Conservation (phyloP, 2,888 invertebrate genomes). For the Lochmaea capreae region DNA sequence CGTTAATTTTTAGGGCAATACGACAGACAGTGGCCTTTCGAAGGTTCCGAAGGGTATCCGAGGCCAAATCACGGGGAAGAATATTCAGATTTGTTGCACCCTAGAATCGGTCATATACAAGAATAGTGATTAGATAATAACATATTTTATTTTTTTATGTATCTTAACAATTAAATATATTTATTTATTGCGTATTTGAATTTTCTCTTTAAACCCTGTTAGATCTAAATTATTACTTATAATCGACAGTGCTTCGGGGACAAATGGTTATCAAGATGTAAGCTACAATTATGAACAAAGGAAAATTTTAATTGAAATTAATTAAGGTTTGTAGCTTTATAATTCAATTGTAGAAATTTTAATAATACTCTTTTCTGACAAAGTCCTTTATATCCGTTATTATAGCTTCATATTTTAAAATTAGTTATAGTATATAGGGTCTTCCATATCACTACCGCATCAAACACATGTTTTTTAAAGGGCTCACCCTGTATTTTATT, state of each 20-base stretch:
- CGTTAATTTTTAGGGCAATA: slow-evolving; percentile 58
- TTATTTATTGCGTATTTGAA: neutral
- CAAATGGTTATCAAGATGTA: no score
- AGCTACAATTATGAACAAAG: no score
- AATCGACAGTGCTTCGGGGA: no score
- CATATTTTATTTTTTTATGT: slow-evolving; percentile 6
- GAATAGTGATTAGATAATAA: slow-evolving; percentile 8
- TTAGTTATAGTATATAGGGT: no score
- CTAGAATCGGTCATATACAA: slow-evolving; percentile 34
- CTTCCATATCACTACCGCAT: no score
- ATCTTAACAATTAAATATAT: neutral
- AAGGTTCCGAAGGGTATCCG: slow-evolving; percentile 34
- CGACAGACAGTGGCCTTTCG: slow-evolving; percentile 58
- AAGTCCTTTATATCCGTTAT: no score
- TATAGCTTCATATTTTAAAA: no score
- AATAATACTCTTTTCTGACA: no score
- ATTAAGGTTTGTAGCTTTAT: neutral
- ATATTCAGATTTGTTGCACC: slow-evolving; percentile 39
- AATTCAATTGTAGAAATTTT: neutral
- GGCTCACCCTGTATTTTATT: no score
- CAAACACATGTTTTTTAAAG: no score
- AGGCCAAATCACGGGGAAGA: slow-evolving; percentile 28
- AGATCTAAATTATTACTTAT: no score
- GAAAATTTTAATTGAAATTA: no score
- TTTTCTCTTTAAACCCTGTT: neutral